Conservation (phyloP, 1,140 invertebrate genomes). For the Tribolium castaneum region DNA sequence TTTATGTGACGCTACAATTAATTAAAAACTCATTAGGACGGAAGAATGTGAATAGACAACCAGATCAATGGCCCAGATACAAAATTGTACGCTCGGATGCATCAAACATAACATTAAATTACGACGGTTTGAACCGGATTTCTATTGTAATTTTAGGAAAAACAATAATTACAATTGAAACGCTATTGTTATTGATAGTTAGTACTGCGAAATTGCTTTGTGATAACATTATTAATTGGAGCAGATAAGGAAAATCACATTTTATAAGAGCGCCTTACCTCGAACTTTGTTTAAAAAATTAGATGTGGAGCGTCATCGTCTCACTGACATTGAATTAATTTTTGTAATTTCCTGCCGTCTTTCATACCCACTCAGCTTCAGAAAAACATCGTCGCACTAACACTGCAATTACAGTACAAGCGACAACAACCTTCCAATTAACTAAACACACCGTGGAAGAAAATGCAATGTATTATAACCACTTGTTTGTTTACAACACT, state of each 20-base stretch:
- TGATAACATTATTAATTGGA: neutral
- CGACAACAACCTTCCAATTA: neutral
- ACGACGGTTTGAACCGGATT: neutral
- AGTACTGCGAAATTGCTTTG: neutral
- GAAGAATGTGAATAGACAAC: neutral
- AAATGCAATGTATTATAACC: neutral
- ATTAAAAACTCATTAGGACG: neutral
- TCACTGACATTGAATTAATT: neutral
- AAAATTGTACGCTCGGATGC: neutral
- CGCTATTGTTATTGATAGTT: neutral
- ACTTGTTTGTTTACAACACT: constrained; percentile 5
- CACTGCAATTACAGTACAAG: neutral
- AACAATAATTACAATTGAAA: neutral
- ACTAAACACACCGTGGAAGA: neutral
- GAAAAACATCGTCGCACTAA: neutral
- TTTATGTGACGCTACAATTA: neutral
- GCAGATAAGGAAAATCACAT: neutral
- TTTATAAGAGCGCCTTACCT: too few relatives aligned
- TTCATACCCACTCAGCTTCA: neutral
- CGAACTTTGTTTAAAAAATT: too few relatives aligned
- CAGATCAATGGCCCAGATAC: neutral
- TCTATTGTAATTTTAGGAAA: neutral
- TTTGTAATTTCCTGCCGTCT: neutral
- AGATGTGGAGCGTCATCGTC: neutral
- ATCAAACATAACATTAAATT: neutral